These are phyloP conservation scores for Callosobruchus maculatus DNA, from an alignment of 2,888 invertebrate species.

Conservation along the genomic window DNA sequence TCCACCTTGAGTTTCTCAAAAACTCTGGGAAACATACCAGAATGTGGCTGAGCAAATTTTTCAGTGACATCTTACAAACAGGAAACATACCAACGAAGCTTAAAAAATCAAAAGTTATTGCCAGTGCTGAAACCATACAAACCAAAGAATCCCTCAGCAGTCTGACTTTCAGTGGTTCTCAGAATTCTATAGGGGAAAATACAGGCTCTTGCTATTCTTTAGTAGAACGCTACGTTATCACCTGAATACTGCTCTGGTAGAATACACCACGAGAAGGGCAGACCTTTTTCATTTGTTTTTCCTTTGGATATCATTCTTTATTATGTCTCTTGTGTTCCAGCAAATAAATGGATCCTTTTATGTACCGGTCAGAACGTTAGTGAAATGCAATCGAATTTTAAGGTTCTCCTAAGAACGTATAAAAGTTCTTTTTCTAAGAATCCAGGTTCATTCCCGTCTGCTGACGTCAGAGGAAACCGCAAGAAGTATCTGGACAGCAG, in stretches of 20 bases:
- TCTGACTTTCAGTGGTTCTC: no score
- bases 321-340: constrained; percentile 7
- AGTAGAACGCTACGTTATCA: neutral
- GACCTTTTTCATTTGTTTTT: neutral
- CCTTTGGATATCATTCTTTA: neutral
- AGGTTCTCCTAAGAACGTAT: neutral
- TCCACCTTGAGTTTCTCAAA: no score
- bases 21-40: no score
- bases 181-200: no score
- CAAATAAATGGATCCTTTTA: constrained; percentile 7
- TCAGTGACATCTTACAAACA: no score
- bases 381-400: neutral
- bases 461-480: neutral
- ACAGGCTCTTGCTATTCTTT: no score
- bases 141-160: no score
- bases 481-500: neutral
- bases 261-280: neutral
- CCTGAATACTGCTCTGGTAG: neutral
- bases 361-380: neutral
- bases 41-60: no score
- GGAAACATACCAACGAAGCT: no score
- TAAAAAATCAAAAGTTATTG: no score
- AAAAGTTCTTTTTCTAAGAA: neutral
- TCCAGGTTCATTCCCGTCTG: neutral
- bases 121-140: no score